Evolutionary conservation across 2,888 invertebrate genomes (phyloP), one percentile per base, ranked within the genome.

Genomic region (Cremastinae sp.): DNA sequence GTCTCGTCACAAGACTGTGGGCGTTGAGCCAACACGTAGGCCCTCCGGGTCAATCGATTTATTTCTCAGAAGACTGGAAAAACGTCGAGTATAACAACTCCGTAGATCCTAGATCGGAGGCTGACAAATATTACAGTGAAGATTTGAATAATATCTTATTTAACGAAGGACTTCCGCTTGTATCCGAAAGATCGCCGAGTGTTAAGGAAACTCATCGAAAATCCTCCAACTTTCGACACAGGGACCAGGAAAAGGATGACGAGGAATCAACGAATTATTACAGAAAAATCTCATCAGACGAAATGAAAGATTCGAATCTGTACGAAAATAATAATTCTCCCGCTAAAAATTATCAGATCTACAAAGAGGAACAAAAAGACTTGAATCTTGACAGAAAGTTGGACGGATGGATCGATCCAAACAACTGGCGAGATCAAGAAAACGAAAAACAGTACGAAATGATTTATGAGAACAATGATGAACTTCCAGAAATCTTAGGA

Each of bases 41-140:
- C 76, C 92, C 94, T 8, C 95, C 95, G n/a, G 96, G 95, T 22
- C 90, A 92, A 56, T 90, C 93, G n/a, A 87, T 96, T 3, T 96
- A 96, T 82, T 93, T 92, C 83, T 95, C 95, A 0, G 89, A 90
- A 64, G 82, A 87, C 1, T 89, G 90, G 84, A 87, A 89, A 82
- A 73, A 83, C 78, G 73, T 90, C 56, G 89, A 91, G 80, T 86
- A 89, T 75, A 89, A 89, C 51, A 90, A 89, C 76, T 90, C 91
- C 65, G 82, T 91, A 0, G 91, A 92, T 81, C 90, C 91, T 0
- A 89, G 90, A 54, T 85, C 87, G 49, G 90, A 91, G 75, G 91
- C 91, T 0, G 87, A 90, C 47, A 85, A 90, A 49, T 92, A 90
- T 84, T 79, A 91, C 0, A 80, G 84, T 61, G 81, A 85, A 73